phyloP scores from a whole-genome alignment of 2,797 vertebrate species.

The Hippocampus kuda region DNA sequence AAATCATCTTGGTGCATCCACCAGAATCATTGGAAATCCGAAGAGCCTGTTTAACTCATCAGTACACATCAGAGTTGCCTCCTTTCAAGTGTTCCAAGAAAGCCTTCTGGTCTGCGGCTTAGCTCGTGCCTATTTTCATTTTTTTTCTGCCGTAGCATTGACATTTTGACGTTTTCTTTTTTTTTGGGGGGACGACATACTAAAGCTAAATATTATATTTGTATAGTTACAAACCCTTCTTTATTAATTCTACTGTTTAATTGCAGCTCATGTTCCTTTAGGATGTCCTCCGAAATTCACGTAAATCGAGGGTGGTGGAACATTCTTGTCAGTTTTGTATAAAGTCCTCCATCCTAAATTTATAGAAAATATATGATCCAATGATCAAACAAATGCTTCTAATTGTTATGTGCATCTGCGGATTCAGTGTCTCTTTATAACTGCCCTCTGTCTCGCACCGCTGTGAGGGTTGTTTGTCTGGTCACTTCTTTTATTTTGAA shows the following conservation, averaged over 20 bases:
- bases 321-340: background rate
- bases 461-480: too few relatives aligned
- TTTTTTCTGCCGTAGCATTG: background rate
- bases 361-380: background rate
- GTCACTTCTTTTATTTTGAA: too few relatives aligned
- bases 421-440: background rate
- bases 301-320: background rate
- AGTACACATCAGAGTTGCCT: slow-evolving; percentile 3
- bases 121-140: slow-evolving; percentile 1
- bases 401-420: background rate
- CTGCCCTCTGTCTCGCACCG: background rate
- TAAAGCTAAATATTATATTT: background rate
- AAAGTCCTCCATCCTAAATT: background rate
- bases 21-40: background rate
- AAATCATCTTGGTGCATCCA: background rate
- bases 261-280: background rate
- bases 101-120: slow-evolving; percentile 2
- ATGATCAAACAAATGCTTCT: background rate
- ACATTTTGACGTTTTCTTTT: background rate
- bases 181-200: background rate
- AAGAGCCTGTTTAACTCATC: slow-evolving; percentile 3
- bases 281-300: slow-evolving; percentile 27
- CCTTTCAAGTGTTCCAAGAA: slow-evolving; percentile 3
- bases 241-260: background rate
- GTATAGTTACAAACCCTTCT: background rate